phyloP scores from a whole-genome alignment of 2,888 invertebrate species.

The Pterostichus niger region DNA sequence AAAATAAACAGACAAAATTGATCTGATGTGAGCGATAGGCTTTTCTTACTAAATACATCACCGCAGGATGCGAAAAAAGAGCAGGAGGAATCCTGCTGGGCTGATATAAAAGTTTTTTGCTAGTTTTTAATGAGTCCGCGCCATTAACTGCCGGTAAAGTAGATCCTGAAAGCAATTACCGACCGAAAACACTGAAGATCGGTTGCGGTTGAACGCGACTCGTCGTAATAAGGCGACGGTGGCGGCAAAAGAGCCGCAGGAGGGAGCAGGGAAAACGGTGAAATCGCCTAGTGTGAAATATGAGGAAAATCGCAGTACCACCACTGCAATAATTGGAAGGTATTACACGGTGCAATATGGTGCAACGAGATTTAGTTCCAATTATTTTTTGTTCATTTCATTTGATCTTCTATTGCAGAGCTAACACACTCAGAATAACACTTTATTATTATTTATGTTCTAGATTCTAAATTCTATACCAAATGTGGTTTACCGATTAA shows the following conservation, averaged over 20 bases:
- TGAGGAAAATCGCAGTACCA: constrained; percentile 12
- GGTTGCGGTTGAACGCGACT: constrained; percentile 13
- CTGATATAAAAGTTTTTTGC: constrained; percentile 61
- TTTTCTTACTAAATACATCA: not conserved
- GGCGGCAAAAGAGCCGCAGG: not conserved
- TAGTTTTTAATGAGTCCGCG: constrained; percentile 61
- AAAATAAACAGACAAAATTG: no score
- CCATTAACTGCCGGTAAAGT: constrained; percentile 63
- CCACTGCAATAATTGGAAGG: no score
- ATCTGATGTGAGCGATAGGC: no score
- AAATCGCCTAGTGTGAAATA: constrained; percentile 17
- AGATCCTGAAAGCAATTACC: constrained; percentile 59
- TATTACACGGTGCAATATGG: constrained; percentile 16
- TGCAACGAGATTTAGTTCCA: not conserved
- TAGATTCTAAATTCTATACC: no score
- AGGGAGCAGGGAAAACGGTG: not conserved
- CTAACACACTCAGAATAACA: no score
- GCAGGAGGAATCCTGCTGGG: constrained; percentile 30
- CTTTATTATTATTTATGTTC: no score
- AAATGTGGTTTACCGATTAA: no score
- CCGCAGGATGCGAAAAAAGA: not conserved
- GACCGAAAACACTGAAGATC: constrained; percentile 44
- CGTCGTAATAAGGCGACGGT: not conserved
- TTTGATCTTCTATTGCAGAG: not conserved
- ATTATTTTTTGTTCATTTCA: constrained; percentile 2